A percentile compares a stretch with the other conserved stretches of the same genome.
Evolutionary conservation across 2,888 invertebrate species (phyloP).

Genomic region (Epirrhoe tristata): DNA sequence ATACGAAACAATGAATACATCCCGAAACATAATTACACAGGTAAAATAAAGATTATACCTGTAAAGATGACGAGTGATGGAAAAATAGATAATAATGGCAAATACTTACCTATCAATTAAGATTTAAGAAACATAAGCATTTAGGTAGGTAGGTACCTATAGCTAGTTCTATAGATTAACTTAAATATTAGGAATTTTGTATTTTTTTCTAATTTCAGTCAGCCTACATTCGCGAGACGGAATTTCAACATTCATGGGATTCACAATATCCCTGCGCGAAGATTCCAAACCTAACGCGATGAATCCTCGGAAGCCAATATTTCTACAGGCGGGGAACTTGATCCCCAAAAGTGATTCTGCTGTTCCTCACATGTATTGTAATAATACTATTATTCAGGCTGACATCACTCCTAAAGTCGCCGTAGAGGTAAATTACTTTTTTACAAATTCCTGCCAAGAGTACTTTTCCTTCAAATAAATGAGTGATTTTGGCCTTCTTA

Average conservation of each 20-base stretch:
- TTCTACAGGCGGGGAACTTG: slow-evolving; percentile 62
- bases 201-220: slow-evolving; percentile 56
- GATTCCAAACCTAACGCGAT: slow-evolving; percentile 60
- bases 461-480: neutral
- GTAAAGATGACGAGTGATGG: no score
- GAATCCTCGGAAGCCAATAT: slow-evolving; percentile 64
- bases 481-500: neutral
- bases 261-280: slow-evolving; percentile 69
- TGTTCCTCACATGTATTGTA: slow-evolving; percentile 55
- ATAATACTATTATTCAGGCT: slow-evolving; percentile 69
- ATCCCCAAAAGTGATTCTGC: slow-evolving; percentile 52
- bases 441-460: neutral
- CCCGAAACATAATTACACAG: slow-evolving; percentile 53
- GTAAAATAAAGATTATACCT: slow-evolving; percentile 39
- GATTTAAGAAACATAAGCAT: no score
- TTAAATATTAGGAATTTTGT: neutral
- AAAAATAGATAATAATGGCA: no score
- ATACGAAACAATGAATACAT: slow-evolving; percentile 64
- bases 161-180: no score
- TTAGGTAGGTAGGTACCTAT: no score
- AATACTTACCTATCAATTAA: no score
- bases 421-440: slow-evolving; percentile 58
- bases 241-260: slow-evolving; percentile 69
- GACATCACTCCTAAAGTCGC: slow-evolving; percentile 70
- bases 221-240: slow-evolving; percentile 62